Base-by-base conservation (phyloP, 2,113 vertebrate genomes). In the Carlito syrichta region DNA sequence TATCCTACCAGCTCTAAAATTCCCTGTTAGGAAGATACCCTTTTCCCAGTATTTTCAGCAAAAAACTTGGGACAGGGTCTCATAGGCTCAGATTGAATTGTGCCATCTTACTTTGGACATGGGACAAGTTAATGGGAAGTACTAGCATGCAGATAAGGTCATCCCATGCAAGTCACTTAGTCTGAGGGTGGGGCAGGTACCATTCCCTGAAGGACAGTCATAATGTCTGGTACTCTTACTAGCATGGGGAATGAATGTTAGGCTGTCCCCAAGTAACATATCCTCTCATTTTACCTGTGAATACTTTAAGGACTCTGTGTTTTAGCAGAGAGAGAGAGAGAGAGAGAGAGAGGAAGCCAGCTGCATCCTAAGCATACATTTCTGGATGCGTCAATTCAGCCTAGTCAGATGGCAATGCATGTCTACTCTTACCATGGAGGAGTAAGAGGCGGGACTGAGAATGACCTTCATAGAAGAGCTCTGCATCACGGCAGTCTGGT, bases 401-500 rank as follows among this genome's bases (percentile, higher is more conserved):
- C 7, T n/a, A 7, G 73, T 76, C 56, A 56, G 35, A 86, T 82
- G 73, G 30, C 35, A 48, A 7, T 32, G 14, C 9, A 3, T 62
- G 17, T 83, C 50, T 8, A 32, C 48, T 81, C 16, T 83, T 14
- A 9, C 22, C 6, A 9, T 0, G 4, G 40, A 27, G 13, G 17
- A 45, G 19, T 11, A 14, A 58, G 23, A 27, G 22, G 48, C 32
- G 2, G 43, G 48, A 74, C 40, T 45, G 5, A 30, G 69, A 52
- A 8, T 40, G 45, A 19, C 19, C n/a, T 78, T 83, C 27, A 4
- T 3, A 9, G 40, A 38, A 54, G 30, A 96, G 38, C 63, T 40
- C 25, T 0, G 1, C 35, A 40, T 78, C 76, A 11, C 0, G 4
- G 40, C 20, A 22, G 27, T 58, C 32, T 12, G 2, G 2, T 5